Conservation (phyloP, 1,140 invertebrate species). For the Elysia chlorotica region DNA sequence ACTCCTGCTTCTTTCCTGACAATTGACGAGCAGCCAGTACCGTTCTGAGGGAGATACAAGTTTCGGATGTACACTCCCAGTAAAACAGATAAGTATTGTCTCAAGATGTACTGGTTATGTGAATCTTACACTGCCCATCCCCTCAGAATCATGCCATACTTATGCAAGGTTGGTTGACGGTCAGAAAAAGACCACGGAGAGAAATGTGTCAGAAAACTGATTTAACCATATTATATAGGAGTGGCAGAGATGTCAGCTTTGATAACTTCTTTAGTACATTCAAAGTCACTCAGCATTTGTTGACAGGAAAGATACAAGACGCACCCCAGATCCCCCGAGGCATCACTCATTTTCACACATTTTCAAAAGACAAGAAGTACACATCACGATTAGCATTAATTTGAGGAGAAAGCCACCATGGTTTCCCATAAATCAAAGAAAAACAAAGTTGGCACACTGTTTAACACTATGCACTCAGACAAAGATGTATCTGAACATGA, state of each 20-base stretch:
- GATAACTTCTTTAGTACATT: slow-evolving; percentile 27
- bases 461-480: slow-evolving; percentile 51
- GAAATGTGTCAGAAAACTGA: slow-evolving; percentile 13
- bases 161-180: slow-evolving; percentile 12
- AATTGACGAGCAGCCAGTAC: slow-evolving; percentile 50
- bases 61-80: slow-evolving; percentile 59
- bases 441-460: slow-evolving; percentile 49
- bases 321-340: slow-evolving; percentile 18
- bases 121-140: slow-evolving; percentile 27
- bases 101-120: slow-evolving; percentile 49
- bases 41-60: slow-evolving; percentile 37
- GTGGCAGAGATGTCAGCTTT: slow-evolving; percentile 18
- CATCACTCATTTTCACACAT: too few species aligned
- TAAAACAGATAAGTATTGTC: slow-evolving; percentile 64
- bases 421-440: slow-evolving; percentile 47
- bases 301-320: not conserved
- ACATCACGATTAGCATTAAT: too few species aligned
- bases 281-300: slow-evolving; percentile 1
- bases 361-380: too few species aligned
- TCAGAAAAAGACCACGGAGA: slow-evolving; percentile 6
- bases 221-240: slow-evolving; percentile 15
- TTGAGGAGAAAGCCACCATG: slow-evolving; percentile 37
- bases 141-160: slow-evolving; percentile 17
- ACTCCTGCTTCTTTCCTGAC: slow-evolving; percentile 31
- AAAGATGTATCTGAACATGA: slow-evolving; percentile 24